These are phyloP conservation scores for Ciconia boyciana DNA, from an alignment of 2,113 vertebrate genomes.

Conservation along the genomic window DNA sequence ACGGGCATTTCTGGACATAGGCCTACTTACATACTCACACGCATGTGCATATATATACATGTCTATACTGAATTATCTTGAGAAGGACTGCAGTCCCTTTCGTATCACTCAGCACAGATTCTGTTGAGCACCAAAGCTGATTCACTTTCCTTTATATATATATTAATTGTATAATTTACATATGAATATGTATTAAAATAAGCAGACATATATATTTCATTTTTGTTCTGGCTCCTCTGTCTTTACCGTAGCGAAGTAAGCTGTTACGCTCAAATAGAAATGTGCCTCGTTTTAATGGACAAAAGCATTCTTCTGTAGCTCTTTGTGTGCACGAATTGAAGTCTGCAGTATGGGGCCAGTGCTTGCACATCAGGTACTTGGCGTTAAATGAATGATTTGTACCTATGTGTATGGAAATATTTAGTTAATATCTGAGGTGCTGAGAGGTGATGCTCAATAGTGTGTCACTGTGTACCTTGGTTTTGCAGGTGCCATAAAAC, in stretches of 20 bases:
- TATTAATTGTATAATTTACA: neutral
- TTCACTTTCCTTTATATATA: neutral
- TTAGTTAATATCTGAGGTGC: fast-evolving
- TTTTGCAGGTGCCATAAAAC: neutral
- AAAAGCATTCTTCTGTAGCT: neutral
- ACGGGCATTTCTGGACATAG: fast-evolving
- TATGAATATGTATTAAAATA: neutral
- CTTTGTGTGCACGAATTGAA: neutral
- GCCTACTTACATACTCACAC: fast-evolving
- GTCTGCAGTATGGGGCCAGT: neutral
- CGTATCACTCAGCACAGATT: fast-evolving
- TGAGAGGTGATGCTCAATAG: neutral
- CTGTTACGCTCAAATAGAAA: neutral
- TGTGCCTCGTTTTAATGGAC: fast-evolving
- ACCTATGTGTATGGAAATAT: fast-evolving
- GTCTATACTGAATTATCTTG: fast-evolving
- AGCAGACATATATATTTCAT: neutral
- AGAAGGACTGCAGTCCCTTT: neutral
- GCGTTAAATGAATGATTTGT: fast-evolving
- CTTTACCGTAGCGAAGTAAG: neutral
- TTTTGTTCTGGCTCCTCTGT: neutral
- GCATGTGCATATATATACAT: fast-evolving
- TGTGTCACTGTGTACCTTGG: fast-evolving
- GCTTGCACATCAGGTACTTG: neutral
- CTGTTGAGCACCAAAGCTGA: neutral